Evolutionary conservation across 2,797 vertebrate species (phyloP), one percentile per base, ranked within the genome.

Genomic region (Gephyroberyx darwinii): DNA sequence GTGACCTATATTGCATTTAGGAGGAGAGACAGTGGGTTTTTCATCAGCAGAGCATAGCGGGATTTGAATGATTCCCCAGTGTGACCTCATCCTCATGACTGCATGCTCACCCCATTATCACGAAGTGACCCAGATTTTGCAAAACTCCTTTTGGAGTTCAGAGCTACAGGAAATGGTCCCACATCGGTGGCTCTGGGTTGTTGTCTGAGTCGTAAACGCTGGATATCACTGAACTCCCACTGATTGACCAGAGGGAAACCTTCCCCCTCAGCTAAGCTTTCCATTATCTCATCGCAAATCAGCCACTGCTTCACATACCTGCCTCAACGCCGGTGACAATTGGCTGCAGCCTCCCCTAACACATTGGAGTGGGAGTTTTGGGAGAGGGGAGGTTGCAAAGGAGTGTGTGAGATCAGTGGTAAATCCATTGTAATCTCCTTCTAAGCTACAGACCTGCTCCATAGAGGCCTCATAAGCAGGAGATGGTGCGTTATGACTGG

Each of bases 361-460:
- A 35, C 35, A 7, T 20, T 35, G 26, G 16, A 56, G 56, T 9
- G 54, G 56, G 79, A 69, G 81, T 69, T 75, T 70, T 74, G 65
- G 78, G 86, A 86, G 66, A 16, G 37, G 63, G 53, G 64, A 81
- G 77, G 80, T 83, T 90, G 90, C 88, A 90, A 90, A 90, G 71
- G 81, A 83, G 84, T 84, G 87, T 81, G 81, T 76, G 83, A 92
- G 92, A 93, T 94, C 89, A 89, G 83, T 81, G 41, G 56, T 91
- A 93, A 94, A 93, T 92, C 93, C 92, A 91, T 85, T 91, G 91
- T 94, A 93, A 94, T 94, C 93, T 93, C 86, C 84, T 84, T 83
- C 81, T 92, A 93, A 94, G 74, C 85, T 82, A 89, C 90, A 86
- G 86, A 86, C 78, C 86, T 89, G 86, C 81, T 92, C 86, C 82